These are phyloP conservation scores for Ahaetulla prasina DNA, from an alignment of 2,113 vertebrate species.

Conservation along the genomic window DNA sequence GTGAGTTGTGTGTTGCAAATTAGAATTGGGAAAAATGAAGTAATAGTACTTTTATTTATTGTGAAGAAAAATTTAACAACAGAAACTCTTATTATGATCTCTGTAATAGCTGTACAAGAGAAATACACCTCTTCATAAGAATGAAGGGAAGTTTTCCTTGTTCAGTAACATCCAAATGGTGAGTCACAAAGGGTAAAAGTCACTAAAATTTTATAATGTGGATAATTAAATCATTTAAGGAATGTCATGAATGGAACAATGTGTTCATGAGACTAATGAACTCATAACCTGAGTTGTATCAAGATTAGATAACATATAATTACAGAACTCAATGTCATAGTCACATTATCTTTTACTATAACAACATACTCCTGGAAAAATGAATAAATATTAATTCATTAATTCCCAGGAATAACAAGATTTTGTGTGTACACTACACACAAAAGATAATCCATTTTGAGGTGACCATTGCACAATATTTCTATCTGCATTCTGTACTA, in stretches of 20 bases:
- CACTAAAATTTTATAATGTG: conserved; percentile 3
- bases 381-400: neutral
- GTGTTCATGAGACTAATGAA: neutral
- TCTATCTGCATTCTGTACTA: neutral
- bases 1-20: neutral
- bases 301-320: neutral
- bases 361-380: neutral
- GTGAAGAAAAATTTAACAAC: neutral
- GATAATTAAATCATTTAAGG: neutral
- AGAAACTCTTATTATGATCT: neutral
- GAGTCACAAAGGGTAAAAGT: neutral
- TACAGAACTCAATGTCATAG: neutral
- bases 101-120: conserved; percentile 8
- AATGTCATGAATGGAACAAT: neutral
- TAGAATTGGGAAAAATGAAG: neutral
- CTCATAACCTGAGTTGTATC: neutral
- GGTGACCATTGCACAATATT: neutral
- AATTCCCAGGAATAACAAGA: neutral
- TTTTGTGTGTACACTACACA: neutral
- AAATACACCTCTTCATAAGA: conserved; percentile 9
- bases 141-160: neutral
- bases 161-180: neutral
- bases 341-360: neutral
- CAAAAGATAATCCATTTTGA: neutral
- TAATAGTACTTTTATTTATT: neutral